Percentiles rank a stretch among this genome's conserved stretches.
Conservation (phyloP, 2,888 invertebrate species). For the Ommatoiulus sabulosus region DNA sequence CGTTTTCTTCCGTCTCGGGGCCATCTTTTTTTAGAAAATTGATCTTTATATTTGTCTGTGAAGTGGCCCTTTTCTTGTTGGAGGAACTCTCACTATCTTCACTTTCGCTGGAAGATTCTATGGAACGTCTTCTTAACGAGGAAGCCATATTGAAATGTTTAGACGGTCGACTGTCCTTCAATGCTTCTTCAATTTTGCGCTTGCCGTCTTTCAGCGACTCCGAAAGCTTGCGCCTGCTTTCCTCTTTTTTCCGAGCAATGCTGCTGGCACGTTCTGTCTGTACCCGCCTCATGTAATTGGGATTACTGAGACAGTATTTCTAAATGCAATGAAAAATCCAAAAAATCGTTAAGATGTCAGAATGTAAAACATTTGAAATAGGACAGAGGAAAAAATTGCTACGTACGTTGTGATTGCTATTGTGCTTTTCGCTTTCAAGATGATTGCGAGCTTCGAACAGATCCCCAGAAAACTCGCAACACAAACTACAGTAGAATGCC, state of each 20-base stretch:
- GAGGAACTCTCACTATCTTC: background rate
- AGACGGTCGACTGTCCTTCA: background rate
- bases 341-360: background rate
- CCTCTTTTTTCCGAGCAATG: background rate
- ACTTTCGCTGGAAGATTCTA: background rate
- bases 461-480: constrained; percentile 65
- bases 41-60: background rate
- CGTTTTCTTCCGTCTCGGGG: background rate
- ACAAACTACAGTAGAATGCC: constrained; percentile 65
- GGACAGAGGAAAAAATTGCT: background rate
- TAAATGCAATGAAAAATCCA: constrained; percentile 19
- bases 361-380: background rate
- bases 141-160: background rate
- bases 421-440: constrained; percentile 64
- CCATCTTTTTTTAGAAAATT: background rate
- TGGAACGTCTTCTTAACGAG: background rate
- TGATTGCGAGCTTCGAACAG: constrained; percentile 64
- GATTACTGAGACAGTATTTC: constrained; percentile 43
- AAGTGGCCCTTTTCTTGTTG: background rate
- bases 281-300: constrained; percentile 28
- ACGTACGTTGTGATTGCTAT: constrained; percentile 64
- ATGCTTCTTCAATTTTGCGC: background rate
- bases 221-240: background rate
- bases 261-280: background rate
- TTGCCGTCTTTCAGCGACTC: background rate